Conservation (phyloP, 2,113 vertebrate genomes). For the Pitta sordida region DNA sequence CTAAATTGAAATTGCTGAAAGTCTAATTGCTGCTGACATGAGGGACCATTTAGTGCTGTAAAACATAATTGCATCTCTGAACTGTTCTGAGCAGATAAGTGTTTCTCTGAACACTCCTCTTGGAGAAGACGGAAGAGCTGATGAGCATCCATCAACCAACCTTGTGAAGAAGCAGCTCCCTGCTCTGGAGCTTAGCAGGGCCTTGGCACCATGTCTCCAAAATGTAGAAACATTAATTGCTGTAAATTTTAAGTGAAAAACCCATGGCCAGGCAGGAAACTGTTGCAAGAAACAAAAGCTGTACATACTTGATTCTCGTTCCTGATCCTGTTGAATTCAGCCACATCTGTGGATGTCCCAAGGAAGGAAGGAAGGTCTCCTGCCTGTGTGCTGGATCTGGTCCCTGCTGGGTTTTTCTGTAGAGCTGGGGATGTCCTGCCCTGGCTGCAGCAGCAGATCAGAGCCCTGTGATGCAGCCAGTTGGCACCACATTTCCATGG, state of each 20-base stretch:
- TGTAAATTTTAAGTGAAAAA: not conserved
- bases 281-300: not conserved
- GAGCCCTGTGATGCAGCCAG: not conserved
- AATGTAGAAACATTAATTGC: not conserved
- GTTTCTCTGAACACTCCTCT: slow-evolving; percentile 37
- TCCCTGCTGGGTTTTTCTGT: not conserved
- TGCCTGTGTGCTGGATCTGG: not conserved
- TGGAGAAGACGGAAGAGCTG: slow-evolving; percentile 45
- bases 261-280: fast-evolving
- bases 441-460: not conserved
- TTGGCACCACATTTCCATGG: not conserved
- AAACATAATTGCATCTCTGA: slow-evolving; percentile 63
- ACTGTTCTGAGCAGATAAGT: slow-evolving; percentile 57
- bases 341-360: fast-evolving
- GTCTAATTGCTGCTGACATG: slow-evolving; percentile 66
- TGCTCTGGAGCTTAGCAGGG: not conserved
- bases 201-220: not conserved
- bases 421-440: not conserved
- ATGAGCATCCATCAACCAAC: slow-evolving; percentile 37
- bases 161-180: not conserved
- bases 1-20: slow-evolving; percentile 56
- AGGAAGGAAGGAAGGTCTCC: not conserved
- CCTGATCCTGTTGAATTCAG: not conserved
- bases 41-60: slow-evolving; percentile 62
- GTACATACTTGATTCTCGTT: not conserved